Evolutionary conservation across 2,113 vertebrate genomes (phyloP), one percentile per base, ranked within the genome.

Genomic region (Pionites leucogaster): DNA sequence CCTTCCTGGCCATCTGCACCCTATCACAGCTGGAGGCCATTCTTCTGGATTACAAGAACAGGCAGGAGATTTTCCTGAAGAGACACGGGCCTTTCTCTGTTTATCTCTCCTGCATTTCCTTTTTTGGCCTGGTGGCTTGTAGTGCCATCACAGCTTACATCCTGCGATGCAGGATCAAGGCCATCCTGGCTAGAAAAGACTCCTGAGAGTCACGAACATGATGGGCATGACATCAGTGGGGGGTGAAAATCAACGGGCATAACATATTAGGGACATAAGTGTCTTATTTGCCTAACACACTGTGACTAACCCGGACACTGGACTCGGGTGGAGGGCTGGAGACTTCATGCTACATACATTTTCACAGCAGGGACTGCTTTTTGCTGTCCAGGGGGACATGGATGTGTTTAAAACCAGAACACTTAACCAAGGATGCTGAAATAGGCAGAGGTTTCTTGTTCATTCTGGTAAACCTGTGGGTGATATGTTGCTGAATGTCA

Each of bases 21-120:
- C 80, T 99, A 4, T 98, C 98, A 42, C 99, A 99, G 97, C 96
- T 99, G 95, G 99, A 99, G 95, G 99, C 99, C 65, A 97, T 99
- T 78, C 98, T 99, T 65, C 90, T 97, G 95, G 99, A 99, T 97
- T 99, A 99, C 47, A 96, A 98, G 94, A 96, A 93, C 70, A 98
- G 98, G 19, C 98, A 96, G 77, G 98, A 98, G 24, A 96, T 98
- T 22, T 96, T 99, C 67, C 64, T 98, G 70, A 96, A 97, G 39
- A 96, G 98, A 55, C 98, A 99, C 0, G 97, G 98, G 12, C 97
- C 99, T 64, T 77, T 95, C 27, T 97, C 98, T 0, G 90, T 99
- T 93, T 98, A 98, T 88, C 84, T 97, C 78, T 98, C 98, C 33
- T 98, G 98, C 17, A 81, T 96, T 24, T 98, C 98, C 13, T 99